Conservation (phyloP, 2,888 invertebrate genomes). For the Hypomecis punctinalis region DNA sequence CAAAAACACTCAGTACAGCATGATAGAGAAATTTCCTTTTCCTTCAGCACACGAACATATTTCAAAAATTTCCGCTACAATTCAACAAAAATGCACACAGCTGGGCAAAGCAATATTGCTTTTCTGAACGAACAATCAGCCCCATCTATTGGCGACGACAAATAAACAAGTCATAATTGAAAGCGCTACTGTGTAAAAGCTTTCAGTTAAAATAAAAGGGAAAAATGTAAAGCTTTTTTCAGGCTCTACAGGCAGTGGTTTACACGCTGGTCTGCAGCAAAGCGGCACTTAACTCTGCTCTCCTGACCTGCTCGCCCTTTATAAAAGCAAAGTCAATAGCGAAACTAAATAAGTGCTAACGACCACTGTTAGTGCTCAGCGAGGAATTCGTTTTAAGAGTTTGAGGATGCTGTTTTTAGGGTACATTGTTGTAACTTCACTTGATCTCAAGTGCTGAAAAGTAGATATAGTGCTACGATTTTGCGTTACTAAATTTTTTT, state of each 20-base stretch:
- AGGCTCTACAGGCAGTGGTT: slow-evolving; percentile 52
- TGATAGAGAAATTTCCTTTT: too few relatives aligned
- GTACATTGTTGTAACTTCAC: slow-evolving; percentile 5
- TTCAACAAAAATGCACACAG: slow-evolving; percentile 1
- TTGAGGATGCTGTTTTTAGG: slow-evolving; percentile 12
- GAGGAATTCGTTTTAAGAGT: slow-evolving; percentile 26
- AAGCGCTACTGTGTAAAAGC: slow-evolving; percentile 67
- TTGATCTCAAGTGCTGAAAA: background rate
- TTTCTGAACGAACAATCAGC: slow-evolving; percentile 49
- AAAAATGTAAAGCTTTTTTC: slow-evolving; percentile 61
- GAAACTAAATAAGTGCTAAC: slow-evolving; percentile 57
- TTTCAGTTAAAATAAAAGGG: slow-evolving; percentile 68
- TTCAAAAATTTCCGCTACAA: background rate
- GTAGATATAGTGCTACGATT: too few relatives aligned
- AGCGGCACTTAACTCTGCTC: slow-evolving; percentile 67
- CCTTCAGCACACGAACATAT: background rate
- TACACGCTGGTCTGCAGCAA: slow-evolving; percentile 63
- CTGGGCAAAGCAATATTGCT: background rate
- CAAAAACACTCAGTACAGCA: too few relatives aligned
- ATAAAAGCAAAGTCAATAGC: slow-evolving; percentile 55
- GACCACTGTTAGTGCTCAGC: slow-evolving; percentile 38
- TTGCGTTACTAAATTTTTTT: background rate
- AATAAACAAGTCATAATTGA: slow-evolving; percentile 68
- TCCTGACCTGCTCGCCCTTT: slow-evolving; percentile 58
- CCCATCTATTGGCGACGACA: slow-evolving; percentile 52